Evolutionary conservation across 2,113 vertebrate genomes (phyloP), one percentile per base, ranked within the genome.

Genomic region (Mormyrus iriodes): DNA sequence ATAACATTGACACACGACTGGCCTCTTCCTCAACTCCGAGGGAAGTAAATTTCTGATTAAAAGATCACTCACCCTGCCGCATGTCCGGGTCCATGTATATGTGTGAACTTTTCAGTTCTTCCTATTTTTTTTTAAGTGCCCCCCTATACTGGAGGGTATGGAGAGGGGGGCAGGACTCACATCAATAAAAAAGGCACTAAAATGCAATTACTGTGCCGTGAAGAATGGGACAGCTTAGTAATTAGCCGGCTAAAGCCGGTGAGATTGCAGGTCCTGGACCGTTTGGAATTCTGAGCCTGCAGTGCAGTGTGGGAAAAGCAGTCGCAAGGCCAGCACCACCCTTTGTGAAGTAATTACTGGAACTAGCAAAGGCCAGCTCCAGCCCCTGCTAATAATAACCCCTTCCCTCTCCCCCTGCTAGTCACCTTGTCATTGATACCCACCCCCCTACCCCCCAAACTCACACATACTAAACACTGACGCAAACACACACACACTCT

Each of bases 131-230:
- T 51, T 61, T 49, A 52, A 51, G 48, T 31, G 24, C 48, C 89
- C 55, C 61, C 69, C 55, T 52, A 82, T 76, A 88, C 93, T 93
- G 93, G 93, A 91, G 92, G 93, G 90, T 92, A 91, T 82, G 92
- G 91, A 85, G 89, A 89, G 92, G 93, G 92, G 93, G 94, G 92
- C 92, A 91, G 89, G 92, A 93, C 94, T 65, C 93, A 53, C 61
- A 61, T 93, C 95, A 95, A 95, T 95, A 96, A 96, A 96, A 95
- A 93, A 94, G 93, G 94, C 95, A 95, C 94, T 95, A 96, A 96
- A 96, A 95, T 94, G 94, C 93, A 95, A 95, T 96, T 95, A 95
- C 93, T 93, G 93, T 94, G 93, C 94, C 93, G 93, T 94, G 94
- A 95, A 96, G 95, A 95, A 94, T 91, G 93, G 94, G 92, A 94